These are phyloP conservation scores for Australoheros scitulus DNA, from an alignment of 2,113 vertebrate species.

Conservation along the genomic window DNA sequence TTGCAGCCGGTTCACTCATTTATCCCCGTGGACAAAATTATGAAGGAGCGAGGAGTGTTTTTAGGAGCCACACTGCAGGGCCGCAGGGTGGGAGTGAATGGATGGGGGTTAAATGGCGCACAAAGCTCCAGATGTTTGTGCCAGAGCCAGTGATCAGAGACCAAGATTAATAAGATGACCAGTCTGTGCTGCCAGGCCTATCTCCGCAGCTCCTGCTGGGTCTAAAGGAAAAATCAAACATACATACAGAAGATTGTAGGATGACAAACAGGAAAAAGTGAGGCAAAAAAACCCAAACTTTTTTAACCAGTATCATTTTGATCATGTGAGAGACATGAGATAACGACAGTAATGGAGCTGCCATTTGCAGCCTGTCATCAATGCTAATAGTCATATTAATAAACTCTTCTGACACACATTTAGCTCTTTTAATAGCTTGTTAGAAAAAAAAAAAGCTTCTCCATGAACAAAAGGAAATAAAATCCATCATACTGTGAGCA, in stretches of 20 bases:
- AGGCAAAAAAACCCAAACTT: background rate
- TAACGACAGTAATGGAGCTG: background rate
- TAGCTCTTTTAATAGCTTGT: background rate
- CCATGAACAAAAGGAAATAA: constrained; percentile 16
- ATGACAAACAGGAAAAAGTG: background rate
- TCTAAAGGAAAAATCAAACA: constrained; percentile 38
- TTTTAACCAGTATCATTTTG: background rate
- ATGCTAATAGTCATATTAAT: constrained; percentile 1
- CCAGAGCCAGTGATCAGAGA: constrained; percentile 33
- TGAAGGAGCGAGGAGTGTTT: constrained; percentile 49
- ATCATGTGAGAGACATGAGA: background rate
- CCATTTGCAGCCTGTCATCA: background rate
- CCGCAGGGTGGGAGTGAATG: constrained; percentile 21
- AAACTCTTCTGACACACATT: constrained; percentile 11
- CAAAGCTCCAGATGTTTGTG: constrained; percentile 51
- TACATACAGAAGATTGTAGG: background rate
- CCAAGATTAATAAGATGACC: constrained; percentile 41
- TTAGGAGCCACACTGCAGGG: constrained; percentile 43
- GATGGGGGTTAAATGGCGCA: constrained; percentile 6
- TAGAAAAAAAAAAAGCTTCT: background rate
- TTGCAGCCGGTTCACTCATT: constrained; percentile 79
- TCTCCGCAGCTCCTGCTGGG: constrained; percentile 60
- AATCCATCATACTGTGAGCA: constrained; percentile 3
- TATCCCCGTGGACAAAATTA: constrained; percentile 72
- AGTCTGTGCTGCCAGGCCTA: constrained; percentile 50